These are phyloP conservation scores for Zaprionus kolodkinae DNA, from an alignment of 1,140 invertebrate genomes.

Conservation along the genomic window DNA sequence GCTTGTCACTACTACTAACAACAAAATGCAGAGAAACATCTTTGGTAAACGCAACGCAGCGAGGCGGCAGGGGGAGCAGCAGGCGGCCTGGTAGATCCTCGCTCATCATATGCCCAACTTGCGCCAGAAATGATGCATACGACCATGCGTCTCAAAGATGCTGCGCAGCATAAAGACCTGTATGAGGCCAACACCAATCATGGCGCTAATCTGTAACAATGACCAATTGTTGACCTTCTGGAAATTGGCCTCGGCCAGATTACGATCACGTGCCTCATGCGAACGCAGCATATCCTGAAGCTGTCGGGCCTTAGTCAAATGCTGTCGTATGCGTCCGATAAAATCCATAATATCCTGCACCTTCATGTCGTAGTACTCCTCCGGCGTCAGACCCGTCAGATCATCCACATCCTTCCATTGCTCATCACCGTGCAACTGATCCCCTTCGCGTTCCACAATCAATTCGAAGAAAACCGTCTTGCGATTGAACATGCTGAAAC, in stretches of 20 bases:
- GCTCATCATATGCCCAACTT: slow-evolving; percentile 77
- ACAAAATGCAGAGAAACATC: slow-evolving; percentile 42
- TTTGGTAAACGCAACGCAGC: slow-evolving; percentile 57
- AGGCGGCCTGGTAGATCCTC: too few relatives aligned
- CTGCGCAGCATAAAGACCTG: slow-evolving; percentile 89
- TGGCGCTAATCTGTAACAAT: slow-evolving; percentile 88
- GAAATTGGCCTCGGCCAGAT: slow-evolving; percentile 91
- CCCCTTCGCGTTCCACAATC: slow-evolving; percentile 87
- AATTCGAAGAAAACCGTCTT: slow-evolving; percentile 94
- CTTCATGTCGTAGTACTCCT: slow-evolving; percentile 87
- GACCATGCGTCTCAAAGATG: slow-evolving; percentile 88
- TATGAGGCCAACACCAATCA: slow-evolving; percentile 88
- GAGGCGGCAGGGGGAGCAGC: not conserved
- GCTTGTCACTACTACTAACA: slow-evolving; percentile 25
- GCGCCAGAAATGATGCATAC: slow-evolving; percentile 85
- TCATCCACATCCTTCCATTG: slow-evolving; percentile 85
- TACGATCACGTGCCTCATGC: slow-evolving; percentile 91
- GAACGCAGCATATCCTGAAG: slow-evolving; percentile 90
- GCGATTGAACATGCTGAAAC: slow-evolving; percentile 90
- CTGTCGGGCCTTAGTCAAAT: slow-evolving; percentile 88
- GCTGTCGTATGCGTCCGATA: slow-evolving; percentile 86
- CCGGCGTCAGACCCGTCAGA: slow-evolving; percentile 81
- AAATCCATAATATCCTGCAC: slow-evolving; percentile 88
- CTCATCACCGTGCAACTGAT: slow-evolving; percentile 80
- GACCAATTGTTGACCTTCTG: slow-evolving; percentile 90